These are phyloP conservation scores for Casuarius casuarius DNA, from an alignment of 2,113 vertebrate genomes.

Conservation along the genomic window DNA sequence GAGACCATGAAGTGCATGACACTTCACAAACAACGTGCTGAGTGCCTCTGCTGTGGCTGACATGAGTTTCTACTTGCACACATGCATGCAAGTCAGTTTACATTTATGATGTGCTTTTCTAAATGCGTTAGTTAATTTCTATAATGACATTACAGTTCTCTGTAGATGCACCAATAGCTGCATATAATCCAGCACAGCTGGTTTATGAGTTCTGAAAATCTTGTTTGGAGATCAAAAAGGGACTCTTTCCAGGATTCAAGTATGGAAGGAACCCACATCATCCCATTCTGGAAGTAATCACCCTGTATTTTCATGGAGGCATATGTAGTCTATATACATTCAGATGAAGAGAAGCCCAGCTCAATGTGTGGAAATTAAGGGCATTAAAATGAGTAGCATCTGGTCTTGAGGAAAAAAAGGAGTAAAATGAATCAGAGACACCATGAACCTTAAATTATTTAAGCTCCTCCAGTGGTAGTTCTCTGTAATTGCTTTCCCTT, in stretches of 20 bases:
- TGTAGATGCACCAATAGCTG: slow-evolving; percentile 28
- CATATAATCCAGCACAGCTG: slow-evolving; percentile 52
- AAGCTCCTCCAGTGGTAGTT: slow-evolving; percentile 75
- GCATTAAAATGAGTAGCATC: slow-evolving; percentile 61
- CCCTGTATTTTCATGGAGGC: neutral
- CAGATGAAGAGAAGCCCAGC: neutral
- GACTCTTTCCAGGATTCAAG: slow-evolving; percentile 20
- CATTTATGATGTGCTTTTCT: neutral
- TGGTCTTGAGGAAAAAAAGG: slow-evolving; percentile 69
- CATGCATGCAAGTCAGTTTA: neutral
- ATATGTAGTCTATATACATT: neutral
- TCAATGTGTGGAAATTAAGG: slow-evolving; percentile 32
- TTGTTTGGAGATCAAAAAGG: slow-evolving; percentile 18
- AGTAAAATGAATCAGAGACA: slow-evolving; percentile 64
- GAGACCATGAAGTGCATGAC: neutral
- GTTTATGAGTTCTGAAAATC: slow-evolving; percentile 41
- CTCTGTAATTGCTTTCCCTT: slow-evolving; percentile 77
- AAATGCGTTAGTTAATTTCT: slow-evolving; percentile 53
- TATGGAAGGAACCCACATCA: neutral
- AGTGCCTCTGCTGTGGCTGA: neutral
- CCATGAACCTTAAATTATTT: slow-evolving; percentile 79
- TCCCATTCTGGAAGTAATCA: neutral
- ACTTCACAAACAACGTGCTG: neutral
- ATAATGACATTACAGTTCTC: slow-evolving; percentile 34
- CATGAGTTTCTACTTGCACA: neutral